Evolutionary conservation across 1,140 invertebrate genomes (phyloP), one percentile per base, ranked within the genome.

Genomic region (Trichomalopsis sarcophagae): DNA sequence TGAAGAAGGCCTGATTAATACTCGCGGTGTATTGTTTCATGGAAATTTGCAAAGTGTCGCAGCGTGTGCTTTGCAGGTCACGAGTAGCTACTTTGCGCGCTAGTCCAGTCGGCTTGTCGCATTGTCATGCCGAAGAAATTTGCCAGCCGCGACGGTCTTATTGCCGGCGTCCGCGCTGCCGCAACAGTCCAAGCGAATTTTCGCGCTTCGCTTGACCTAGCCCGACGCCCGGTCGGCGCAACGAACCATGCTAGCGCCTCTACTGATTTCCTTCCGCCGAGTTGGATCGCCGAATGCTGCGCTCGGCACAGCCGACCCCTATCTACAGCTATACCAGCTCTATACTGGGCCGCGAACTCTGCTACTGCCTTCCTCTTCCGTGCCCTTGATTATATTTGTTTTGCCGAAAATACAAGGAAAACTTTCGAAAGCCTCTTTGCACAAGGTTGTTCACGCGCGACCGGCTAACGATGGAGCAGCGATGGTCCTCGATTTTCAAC

Each of bases 1-100:
- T 86, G 86, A 90, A 90, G 87, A 90, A 89, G 88, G 87, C 82
- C 88, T 91, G 89, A 92, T 92, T 90, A 91, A 91, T 90, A 90
- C 87, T 86, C 79, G 81, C 21, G 27, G 88, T 89, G 88, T 89
- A 91, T 91, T 91, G 90, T 91, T 91, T 91, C 89, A 89, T 66
- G 74, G 74, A 83, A 69, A 83, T 83, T 76, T 44, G 89, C 88
- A 86, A 90, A 90, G 88, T 88, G 78, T 84, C 71, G 75, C 85
- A 66, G 27, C 0, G 82, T 78, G 50, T 68, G 84, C 81, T 89
- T 76, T 27, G 27, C 79, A 47, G 13, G 30, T 68, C n/a, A 33
- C 69, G 30, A 75, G 50, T 17, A 13, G 55, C 55, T 62, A 62
- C 55, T 62, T 62, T 21, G 55, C 55, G 55, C 55, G 21, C 55